Evolutionary conservation across 2,113 vertebrate genomes (phyloP), one percentile per base, ranked within the genome.

Genomic region (Myotis brandtii): DNA sequence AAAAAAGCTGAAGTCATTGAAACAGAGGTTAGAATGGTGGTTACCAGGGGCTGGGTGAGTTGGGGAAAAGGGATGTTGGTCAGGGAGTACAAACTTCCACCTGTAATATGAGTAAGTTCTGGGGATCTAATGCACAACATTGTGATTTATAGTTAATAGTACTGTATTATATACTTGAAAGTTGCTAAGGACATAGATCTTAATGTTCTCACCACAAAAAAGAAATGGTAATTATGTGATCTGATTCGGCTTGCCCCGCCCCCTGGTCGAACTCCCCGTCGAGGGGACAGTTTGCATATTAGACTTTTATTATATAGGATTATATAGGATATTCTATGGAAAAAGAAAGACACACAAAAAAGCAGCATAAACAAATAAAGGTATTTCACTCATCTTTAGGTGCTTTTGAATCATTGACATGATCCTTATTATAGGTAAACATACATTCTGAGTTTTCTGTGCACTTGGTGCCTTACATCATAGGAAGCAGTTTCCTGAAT

Each of bases 301-400:
- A 62, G 25, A 62, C 59, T 62, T 62, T 27, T 62, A 62, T 62
- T 62, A 27, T 27, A 59, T 62, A 62, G 25, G 59, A 62, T 62
- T 62, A 27, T 27, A 59, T 62, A 62, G 59, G 59, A 14, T n/a
- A 69, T 59, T 67, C 25, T 75, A 13, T 93, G 16, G 30, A 46
- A 75, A 79, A 89, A 69, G 30, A 66, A 90, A n/a, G 70, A 52
- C 9, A 40, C 30, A 40, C 16, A 62, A 34, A 50, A 40, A 77
- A 85, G 30, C 52, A 80, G 25, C 54, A 81, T 80, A 81, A 86
- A 79, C 16, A 43, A 88, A 43, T 86, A 92, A 86, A 59, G 70
- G 17, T 67, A 75, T 73, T 90, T 37, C 27, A 30, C 32, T 34
- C 37, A 80, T 66, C 66, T 90, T 93, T n/a, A 59, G 46, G 56